Conservation (phyloP, 2,797 vertebrate genomes). For the Sparidentex hasta region DNA sequence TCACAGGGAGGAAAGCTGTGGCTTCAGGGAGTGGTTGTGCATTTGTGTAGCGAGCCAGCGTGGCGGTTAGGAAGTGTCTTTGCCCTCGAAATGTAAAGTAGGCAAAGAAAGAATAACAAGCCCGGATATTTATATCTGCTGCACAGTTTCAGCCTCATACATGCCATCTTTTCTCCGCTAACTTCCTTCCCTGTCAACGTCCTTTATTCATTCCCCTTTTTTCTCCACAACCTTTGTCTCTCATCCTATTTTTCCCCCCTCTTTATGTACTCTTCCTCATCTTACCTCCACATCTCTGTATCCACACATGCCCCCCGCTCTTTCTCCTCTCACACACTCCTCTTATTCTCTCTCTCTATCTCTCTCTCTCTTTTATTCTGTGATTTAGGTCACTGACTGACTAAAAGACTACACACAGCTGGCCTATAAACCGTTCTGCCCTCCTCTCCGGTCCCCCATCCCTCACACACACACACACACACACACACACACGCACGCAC, state of each 20-base stretch:
- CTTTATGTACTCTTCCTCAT: conserved; percentile 26
- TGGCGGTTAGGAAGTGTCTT: conserved; percentile 39
- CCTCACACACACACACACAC: conserved; percentile 32
- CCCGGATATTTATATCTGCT: conserved; percentile 79
- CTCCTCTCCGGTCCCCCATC: conserved; percentile 48
- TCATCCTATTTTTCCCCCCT: background rate
- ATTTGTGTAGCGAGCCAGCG: conserved; percentile 41
- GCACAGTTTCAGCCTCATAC: conserved; percentile 69
- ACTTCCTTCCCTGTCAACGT: conserved; percentile 15
- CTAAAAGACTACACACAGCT: conserved; percentile 86
- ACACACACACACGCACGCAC: conserved; percentile 28
- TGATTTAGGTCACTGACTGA: conserved; percentile 88
- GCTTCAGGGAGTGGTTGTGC: conserved; percentile 52
- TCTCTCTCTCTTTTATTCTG: conserved; percentile 71
- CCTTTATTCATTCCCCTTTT: background rate
- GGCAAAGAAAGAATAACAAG: conserved; percentile 68
- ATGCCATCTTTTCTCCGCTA: conserved; percentile 58
- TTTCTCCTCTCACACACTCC: conserved; percentile 20
- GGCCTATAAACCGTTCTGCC: conserved; percentile 80
- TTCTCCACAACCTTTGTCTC: conserved; percentile 24
- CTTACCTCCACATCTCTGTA: conserved; percentile 32
- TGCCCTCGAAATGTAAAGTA: conserved; percentile 70
- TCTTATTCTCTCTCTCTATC: conserved; percentile 41
- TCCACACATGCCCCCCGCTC: conserved; percentile 7
- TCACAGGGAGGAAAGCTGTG: conserved; percentile 15